A percentile compares a stretch with the other conserved stretches of the same genome.
Conservation (phyloP, 2,113 vertebrate species). For the Lampris incognitus region DNA sequence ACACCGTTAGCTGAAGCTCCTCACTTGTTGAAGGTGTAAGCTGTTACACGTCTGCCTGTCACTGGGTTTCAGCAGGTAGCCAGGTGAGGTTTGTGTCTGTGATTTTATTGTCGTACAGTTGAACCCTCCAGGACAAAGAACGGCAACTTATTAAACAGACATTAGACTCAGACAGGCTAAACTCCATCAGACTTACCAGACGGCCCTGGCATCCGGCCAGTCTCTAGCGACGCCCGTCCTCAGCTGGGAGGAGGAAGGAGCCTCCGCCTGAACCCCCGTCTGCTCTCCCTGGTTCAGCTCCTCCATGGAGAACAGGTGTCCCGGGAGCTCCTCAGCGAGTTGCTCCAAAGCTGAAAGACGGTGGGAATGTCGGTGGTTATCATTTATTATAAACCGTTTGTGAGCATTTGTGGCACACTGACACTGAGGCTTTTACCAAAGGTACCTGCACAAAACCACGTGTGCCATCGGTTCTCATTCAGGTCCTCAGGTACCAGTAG, state of each 20-base stretch:
- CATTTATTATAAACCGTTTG: too few relatives aligned
- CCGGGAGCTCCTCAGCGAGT: slow-evolving; percentile 65
- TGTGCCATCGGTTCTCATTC: too few relatives aligned
- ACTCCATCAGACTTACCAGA: slow-evolving; percentile 70
- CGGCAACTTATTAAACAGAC: background rate
- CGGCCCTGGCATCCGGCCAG: slow-evolving; percentile 79
- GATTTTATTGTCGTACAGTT: background rate
- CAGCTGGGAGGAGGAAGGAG: slow-evolving; percentile 60
- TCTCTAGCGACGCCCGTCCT: slow-evolving; percentile 78
- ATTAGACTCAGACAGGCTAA: background rate
- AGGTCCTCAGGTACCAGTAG: too few relatives aligned
- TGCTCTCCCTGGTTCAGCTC: slow-evolving; percentile 64
- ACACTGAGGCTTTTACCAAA: too few relatives aligned
- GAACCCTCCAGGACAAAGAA: too few relatives aligned
- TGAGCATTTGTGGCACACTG: too few relatives aligned
- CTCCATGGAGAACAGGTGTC: slow-evolving; percentile 70
- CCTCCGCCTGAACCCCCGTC: slow-evolving; percentile 43
- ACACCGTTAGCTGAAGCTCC: background rate
- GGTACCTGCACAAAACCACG: too few relatives aligned
- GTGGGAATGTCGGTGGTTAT: background rate
- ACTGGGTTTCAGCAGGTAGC: too few relatives aligned
- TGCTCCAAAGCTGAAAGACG: slow-evolving; percentile 63
- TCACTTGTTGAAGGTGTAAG: background rate
- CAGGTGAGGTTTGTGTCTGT: background rate
- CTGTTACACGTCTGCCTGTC: background rate